These are phyloP conservation scores for Onychomys torridus DNA, from an alignment of 2,797 vertebrate genomes.

Conservation along the genomic window DNA sequence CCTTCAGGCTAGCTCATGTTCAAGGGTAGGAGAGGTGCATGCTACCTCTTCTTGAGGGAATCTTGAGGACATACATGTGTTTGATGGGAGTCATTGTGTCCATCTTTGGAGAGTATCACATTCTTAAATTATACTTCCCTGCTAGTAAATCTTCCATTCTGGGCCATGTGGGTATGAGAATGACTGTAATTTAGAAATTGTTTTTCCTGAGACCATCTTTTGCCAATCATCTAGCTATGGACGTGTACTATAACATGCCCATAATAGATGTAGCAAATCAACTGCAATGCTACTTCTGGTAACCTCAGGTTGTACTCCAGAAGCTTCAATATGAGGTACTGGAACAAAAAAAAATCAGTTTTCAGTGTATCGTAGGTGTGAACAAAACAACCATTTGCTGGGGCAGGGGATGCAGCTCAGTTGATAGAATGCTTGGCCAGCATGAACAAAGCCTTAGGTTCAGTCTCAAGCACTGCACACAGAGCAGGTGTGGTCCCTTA, in stretches of 20 bases:
- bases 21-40: neutral
- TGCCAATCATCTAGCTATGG: neutral
- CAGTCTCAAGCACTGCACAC: neutral
- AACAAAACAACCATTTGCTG: neutral
- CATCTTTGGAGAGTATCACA: neutral
- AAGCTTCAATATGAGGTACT: neutral
- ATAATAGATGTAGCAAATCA: neutral
- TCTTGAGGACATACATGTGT: neutral
- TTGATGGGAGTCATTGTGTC: neutral
- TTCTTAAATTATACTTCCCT: neutral
- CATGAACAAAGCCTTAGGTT: neutral
- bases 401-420: neutral
- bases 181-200: constrained; percentile 7
- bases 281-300: neutral
- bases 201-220: neutral
- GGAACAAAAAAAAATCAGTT: neutral
- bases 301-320: neutral
- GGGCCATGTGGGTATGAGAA: neutral
- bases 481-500: neutral
- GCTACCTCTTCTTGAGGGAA: neutral
- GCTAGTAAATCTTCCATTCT: neutral
- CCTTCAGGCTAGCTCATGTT: neutral
- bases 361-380: neutral
- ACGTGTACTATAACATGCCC: neutral
- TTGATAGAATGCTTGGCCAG: neutral